Evolutionary conservation across 1,140 invertebrate genomes (phyloP).

Genomic region (Drosophila auraria): DNA sequence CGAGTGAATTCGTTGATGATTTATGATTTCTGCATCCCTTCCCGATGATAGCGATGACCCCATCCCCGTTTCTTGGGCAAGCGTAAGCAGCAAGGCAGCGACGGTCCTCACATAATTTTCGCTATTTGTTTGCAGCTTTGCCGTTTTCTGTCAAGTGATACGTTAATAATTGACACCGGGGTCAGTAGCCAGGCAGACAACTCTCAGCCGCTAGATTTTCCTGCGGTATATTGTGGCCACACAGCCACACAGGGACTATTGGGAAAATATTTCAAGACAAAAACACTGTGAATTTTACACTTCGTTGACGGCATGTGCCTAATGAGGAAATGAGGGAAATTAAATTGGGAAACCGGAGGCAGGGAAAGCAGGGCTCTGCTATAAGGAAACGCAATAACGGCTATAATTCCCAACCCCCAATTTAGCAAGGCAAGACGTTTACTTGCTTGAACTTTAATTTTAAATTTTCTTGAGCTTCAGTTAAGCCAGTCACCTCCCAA

Average conservation of each 20-base stretch:
- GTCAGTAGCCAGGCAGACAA: constrained; percentile 60
- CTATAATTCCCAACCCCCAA: background rate
- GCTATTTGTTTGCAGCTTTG: constrained; percentile 79
- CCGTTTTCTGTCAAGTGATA: constrained; percentile 80
- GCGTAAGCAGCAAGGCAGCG: constrained; percentile 23
- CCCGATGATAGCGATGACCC: constrained; percentile 47
- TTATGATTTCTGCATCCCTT: constrained; percentile 77
- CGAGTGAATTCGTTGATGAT: constrained; percentile 78
- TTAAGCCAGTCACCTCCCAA: background rate
- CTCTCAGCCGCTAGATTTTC: constrained; percentile 24
- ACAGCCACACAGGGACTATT: constrained; percentile 53
- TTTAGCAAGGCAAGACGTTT: background rate
- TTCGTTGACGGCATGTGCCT: constrained; percentile 51
- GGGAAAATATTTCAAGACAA: constrained; percentile 40
- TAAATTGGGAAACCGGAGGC: background rate
- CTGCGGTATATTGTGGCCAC: constrained; percentile 69
- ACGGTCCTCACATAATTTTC: constrained; percentile 68
- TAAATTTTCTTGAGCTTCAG: background rate
- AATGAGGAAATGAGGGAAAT: constrained; percentile 48
- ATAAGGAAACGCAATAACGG: background rate
- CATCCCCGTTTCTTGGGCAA: constrained; percentile 29
- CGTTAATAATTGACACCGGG: constrained; percentile 85
- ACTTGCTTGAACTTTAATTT: background rate
- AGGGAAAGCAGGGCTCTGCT: background rate
- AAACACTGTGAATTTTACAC: constrained; percentile 78